Evolutionary conservation across 2,888 invertebrate genomes (phyloP).

Genomic region (Leucania comma): DNA sequence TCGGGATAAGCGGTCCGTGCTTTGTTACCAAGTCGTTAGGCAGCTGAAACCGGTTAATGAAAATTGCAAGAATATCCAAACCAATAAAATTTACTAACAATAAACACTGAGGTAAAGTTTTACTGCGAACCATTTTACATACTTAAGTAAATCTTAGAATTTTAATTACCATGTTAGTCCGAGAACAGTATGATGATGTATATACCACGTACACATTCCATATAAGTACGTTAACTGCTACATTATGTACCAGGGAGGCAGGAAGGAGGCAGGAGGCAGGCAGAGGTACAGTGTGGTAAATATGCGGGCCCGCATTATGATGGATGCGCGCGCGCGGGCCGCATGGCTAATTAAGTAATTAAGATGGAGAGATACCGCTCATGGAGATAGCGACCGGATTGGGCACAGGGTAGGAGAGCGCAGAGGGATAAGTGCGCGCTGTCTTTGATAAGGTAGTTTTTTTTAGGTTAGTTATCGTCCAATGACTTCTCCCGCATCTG

Average conservation of each 20-base stretch:
- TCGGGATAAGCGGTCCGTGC: neutral
- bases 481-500: too few relatives aligned
- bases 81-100: neutral
- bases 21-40: neutral
- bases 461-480: too few relatives aligned
- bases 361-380: constrained; percentile 71
- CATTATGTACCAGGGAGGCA: constrained; percentile 26
- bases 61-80: too few relatives aligned
- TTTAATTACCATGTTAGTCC: constrained; percentile 27
- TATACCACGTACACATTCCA: neutral
- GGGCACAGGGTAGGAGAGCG: neutral
- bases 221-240: neutral
- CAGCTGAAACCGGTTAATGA: neutral
- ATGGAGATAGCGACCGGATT: constrained; percentile 38
- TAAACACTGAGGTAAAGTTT: neutral
- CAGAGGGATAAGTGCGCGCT: constrained; percentile 20
- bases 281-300: constrained; percentile 14
- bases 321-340: constrained; percentile 62
- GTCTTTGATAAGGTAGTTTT: neutral
- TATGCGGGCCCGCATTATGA: constrained; percentile 54
- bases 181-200: too few relatives aligned
- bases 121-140: constrained; percentile 17
- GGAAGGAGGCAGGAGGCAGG: neutral
- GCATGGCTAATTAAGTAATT: constrained; percentile 76
- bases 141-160: constrained; percentile 15